Evolutionary conservation across 2,113 vertebrate genomes (phyloP).

Genomic region (Ochotona curzoniae): DNA sequence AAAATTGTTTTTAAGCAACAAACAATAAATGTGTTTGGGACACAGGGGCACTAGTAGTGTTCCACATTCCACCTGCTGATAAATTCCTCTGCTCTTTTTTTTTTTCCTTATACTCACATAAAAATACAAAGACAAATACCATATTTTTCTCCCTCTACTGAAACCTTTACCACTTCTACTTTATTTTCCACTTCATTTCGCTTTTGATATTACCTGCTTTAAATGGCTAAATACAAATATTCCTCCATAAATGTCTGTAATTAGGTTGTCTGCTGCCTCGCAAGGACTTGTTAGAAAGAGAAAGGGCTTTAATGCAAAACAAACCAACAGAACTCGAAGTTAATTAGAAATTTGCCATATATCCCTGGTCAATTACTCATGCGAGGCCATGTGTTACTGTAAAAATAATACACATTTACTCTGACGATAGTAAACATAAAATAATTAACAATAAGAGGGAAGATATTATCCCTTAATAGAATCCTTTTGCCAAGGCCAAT

Average conservation of each 20-base stretch:
- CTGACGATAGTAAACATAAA: constrained; percentile 77
- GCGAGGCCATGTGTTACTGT: constrained; percentile 77
- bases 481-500: constrained; percentile 79
- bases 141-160: constrained; percentile 38
- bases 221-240: constrained; percentile 77
- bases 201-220: constrained; percentile 48
- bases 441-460: constrained; percentile 81
- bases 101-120: constrained; percentile 67
- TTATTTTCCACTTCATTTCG: constrained; percentile 64
- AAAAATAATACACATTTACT: constrained; percentile 81
- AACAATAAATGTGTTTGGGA: constrained; percentile 80
- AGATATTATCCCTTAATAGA: constrained; percentile 81
- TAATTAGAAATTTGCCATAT: constrained; percentile 84
- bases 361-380: constrained; percentile 79
- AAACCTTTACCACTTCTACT: constrained; percentile 62
- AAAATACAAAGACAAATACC: constrained; percentile 72
- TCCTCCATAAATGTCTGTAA: constrained; percentile 68
- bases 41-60: background rate
- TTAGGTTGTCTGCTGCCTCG: constrained; percentile 69
- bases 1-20: constrained; percentile 81
- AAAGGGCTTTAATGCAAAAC: constrained; percentile 80
- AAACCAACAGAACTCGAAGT: constrained; percentile 77
- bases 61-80: constrained; percentile 26
- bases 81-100: constrained; percentile 69
- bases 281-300: constrained; percentile 70